Percentiles rank a stretch among this genome's conserved stretches.
Evolutionary conservation across 2,113 vertebrate genomes (phyloP).

Genomic region (Eonycteris spelaea): DNA sequence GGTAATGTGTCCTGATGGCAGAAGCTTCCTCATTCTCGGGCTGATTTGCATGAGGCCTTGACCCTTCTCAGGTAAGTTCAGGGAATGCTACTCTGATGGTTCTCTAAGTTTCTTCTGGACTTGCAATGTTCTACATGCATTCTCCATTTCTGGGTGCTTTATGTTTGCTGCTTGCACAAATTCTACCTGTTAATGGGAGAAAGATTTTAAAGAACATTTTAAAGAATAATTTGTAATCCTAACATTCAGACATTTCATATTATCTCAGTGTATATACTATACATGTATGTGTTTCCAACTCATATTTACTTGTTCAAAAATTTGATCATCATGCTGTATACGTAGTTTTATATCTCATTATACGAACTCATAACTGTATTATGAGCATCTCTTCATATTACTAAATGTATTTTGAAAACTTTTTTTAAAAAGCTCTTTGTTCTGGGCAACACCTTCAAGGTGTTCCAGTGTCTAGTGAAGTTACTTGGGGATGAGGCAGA

Average conservation of each 20-base stretch:
- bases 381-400: not conserved
- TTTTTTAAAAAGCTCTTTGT: not conserved
- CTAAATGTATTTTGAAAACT: not conserved
- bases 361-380: not conserved
- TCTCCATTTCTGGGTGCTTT: not conserved
- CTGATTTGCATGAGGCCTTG: not conserved
- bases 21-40: not conserved
- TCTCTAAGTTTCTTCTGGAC: not conserved
- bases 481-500: not conserved
- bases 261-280: not conserved
- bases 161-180: not conserved
- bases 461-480: not conserved
- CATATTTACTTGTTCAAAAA: not conserved
- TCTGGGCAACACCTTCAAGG: not conserved
- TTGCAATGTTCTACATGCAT: not conserved
- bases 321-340: not conserved
- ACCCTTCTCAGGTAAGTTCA: not conserved
- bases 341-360: not conserved
- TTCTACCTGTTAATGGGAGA: not conserved
- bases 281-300: not conserved
- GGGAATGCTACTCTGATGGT: not conserved
- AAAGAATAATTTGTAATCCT: not conserved
- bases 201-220: not conserved
- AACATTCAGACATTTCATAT: not conserved
- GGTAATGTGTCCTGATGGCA: not conserved